Conservation (phyloP, 2,797 vertebrate species). For the Columba guinea region DNA sequence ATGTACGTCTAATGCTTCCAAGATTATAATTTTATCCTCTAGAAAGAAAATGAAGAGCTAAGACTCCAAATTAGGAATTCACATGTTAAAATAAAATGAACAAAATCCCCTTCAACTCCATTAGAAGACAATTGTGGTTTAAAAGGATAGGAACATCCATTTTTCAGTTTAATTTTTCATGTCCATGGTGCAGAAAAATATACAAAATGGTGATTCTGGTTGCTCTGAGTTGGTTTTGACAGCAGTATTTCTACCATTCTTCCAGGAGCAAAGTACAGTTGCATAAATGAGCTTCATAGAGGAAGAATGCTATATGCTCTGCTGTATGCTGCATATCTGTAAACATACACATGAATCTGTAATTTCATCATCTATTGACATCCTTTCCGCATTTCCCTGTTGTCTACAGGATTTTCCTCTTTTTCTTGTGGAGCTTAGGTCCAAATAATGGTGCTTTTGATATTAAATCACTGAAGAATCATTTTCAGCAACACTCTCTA, state of each 20-base stretch:
- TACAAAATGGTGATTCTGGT: background rate
- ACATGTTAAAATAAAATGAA: background rate
- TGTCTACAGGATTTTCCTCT: background rate
- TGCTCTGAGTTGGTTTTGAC: background rate
- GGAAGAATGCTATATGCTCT: background rate
- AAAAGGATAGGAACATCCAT: background rate
- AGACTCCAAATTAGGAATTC: background rate
- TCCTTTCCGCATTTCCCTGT: background rate
- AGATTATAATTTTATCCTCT: background rate
- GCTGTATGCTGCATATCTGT: background rate
- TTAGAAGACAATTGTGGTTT: background rate
- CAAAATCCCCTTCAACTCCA: background rate
- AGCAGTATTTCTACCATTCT: background rate
- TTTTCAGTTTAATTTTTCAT: background rate
- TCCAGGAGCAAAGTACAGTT: background rate
- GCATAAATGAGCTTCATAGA: background rate
- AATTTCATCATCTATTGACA: background rate
- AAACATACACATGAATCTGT: background rate
- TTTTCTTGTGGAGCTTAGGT: background rate
- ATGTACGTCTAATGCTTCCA: background rate
- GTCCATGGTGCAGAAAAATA: background rate
- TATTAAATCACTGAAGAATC: background rate
- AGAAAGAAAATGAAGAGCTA: background rate
- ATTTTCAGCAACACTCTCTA: background rate
- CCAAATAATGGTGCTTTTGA: background rate